A percentile compares a stretch with the other conserved stretches of the same genome.
These are phyloP conservation scores for Dione vanillae DNA, from an alignment of 2,888 invertebrate species.

Conservation along the genomic window DNA sequence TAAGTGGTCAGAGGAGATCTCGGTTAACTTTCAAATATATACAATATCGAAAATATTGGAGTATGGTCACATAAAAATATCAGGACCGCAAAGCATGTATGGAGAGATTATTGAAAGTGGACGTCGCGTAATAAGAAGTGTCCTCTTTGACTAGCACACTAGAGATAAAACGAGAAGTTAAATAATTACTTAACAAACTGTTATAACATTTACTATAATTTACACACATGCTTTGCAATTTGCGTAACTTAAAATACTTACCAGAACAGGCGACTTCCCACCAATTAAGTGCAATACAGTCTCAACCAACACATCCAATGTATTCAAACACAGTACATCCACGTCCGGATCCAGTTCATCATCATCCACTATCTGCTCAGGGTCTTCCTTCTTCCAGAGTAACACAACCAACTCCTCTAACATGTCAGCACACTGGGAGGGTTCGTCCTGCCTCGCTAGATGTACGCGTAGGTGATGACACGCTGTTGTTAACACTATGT, in stretches of 20 bases:
- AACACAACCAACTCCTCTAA: constrained; percentile 91
- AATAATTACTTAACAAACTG: too few species aligned
- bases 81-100: too few species aligned
- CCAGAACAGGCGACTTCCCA: constrained; percentile 88
- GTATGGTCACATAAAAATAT: too few species aligned
- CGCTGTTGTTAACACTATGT: constrained; percentile 91
- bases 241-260: constrained; percentile 54
- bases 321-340: constrained; percentile 91
- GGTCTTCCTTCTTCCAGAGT: constrained; percentile 80
- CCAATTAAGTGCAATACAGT: constrained; percentile 93
- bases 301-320: constrained; percentile 93
- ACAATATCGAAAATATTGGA: too few species aligned
- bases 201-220: too few species aligned
- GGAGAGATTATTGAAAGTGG: too few species aligned
- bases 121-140: too few species aligned
- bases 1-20: too few species aligned
- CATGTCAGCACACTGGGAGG: constrained; percentile 93
- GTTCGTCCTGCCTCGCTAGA: constrained; percentile 91
- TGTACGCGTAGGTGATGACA: constrained; percentile 94
- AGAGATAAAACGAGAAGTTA: too few species aligned
- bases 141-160: too few species aligned
- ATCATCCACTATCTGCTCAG: constrained; percentile 67
- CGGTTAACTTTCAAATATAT: too few species aligned
- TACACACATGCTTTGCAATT: too few species aligned
- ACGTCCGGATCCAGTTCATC: constrained; percentile 87